A percentile compares a stretch with the other conserved stretches of the same genome.
phyloP scores from a whole-genome alignment of 2,113 vertebrate species.

The Ammodytes marinus region DNA sequence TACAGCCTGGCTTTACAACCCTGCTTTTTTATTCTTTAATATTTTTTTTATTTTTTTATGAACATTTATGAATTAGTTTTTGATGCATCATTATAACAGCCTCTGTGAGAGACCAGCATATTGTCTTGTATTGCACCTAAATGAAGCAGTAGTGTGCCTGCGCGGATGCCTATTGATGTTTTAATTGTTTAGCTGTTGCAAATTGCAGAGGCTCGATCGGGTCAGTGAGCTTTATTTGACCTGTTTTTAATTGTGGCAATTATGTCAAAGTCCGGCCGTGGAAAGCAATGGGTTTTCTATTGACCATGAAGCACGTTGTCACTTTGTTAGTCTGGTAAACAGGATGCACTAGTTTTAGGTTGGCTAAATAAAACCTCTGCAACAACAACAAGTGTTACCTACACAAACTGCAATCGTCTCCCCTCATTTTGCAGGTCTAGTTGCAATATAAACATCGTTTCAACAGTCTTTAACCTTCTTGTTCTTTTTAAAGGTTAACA shows the following conservation, averaged over 20 bases:
- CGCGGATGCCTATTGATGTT: constrained; percentile 44
- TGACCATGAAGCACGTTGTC: constrained; percentile 26
- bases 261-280: constrained; percentile 16
- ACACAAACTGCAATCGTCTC: too few relatives aligned
- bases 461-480: too few relatives aligned
- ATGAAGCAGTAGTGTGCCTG: constrained; percentile 11
- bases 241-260: constrained; percentile 56
- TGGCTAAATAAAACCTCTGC: too few relatives aligned
- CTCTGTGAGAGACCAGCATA: neutral
- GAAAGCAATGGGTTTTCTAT: constrained; percentile 23
- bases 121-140: constrained; percentile 14
- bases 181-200: constrained; percentile 66
- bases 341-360: neutral
- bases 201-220: constrained; percentile 40
- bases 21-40: neutral
- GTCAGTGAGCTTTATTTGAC: constrained; percentile 49
- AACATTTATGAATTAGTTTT: too few relatives aligned
- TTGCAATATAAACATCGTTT: too few relatives aligned
- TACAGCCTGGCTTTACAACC: neutral
- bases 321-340: constrained; percentile 31
- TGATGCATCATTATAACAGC: neutral
- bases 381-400: too few relatives aligned
- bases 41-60: neutral
- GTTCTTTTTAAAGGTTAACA: too few relatives aligned
- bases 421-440: too few relatives aligned